Percentiles rank a stretch among this genome's conserved stretches.
These are phyloP conservation scores for Chaetogeoica ovagalla DNA, from an alignment of 2,888 invertebrate species.

Conservation along the genomic window DNA sequence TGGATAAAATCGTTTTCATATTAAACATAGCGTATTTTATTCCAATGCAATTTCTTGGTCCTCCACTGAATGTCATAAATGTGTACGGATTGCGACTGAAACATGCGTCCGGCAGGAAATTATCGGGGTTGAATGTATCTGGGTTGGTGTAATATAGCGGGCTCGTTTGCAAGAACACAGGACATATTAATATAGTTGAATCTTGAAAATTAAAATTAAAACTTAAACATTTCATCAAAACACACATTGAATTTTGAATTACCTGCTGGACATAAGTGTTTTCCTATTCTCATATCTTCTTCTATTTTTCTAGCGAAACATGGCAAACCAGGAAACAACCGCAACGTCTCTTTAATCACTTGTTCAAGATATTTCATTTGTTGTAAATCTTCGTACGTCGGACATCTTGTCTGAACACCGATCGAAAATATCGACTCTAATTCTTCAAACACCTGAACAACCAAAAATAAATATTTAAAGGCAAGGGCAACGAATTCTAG, in stretches of 20 bases:
- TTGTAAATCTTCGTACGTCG: conserved; percentile 53
- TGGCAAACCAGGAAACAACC: conserved; percentile 54
- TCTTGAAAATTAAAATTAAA: background rate
- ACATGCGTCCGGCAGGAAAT: conserved; percentile 60
- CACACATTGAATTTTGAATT: background rate
- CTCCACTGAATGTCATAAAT: conserved; percentile 62
- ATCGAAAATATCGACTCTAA: conserved; percentile 29
- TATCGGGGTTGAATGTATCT: conserved; percentile 37
- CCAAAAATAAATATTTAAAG: too few species aligned
- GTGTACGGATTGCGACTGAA: conserved; percentile 60
- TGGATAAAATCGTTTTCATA: conserved; percentile 37
- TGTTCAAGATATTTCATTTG: conserved; percentile 54
- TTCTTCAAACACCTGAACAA: conserved; percentile 22
- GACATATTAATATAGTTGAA: background rate
- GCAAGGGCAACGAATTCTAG: too few species aligned
- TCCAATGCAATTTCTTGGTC: conserved; percentile 55
- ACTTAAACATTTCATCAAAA: too few species aligned
- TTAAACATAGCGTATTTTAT: conserved; percentile 44
- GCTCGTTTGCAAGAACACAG: background rate
- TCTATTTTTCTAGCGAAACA: conserved; percentile 31
- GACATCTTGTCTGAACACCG: conserved; percentile 33
- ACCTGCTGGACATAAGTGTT: conserved; percentile 25
- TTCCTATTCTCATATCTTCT: conserved; percentile 19
- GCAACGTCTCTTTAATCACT: conserved; percentile 55
- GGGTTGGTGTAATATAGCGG: background rate